Base-by-base conservation (phyloP, 2,888 invertebrate genomes). In the Harpalus rufipes region DNA sequence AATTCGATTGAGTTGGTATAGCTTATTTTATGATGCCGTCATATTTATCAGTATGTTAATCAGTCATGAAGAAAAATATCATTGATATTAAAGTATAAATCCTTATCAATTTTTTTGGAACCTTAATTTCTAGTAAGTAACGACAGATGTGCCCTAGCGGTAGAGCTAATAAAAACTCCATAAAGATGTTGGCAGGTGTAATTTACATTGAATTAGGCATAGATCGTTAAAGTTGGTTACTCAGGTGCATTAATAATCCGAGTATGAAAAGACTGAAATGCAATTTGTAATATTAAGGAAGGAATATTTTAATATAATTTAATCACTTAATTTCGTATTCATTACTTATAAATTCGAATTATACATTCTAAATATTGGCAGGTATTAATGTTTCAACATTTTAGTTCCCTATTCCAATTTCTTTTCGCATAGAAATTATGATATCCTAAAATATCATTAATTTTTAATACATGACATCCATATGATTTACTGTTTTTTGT, bases 111-210 rank as follows among this genome's bases (percentile, higher is more conserved):
- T 16, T 14, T 8, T 12, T 12, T 18, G 21, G 18, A 61, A 18
- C 61, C 61, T 12, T 21, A 21, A 44, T 7, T 44, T 63, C 8
- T 12, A n/a, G 39, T 25, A 6, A n/a, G 14, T n/a, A 39, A n/a
- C 39, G 65, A 39, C 65, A 65, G 65, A 65, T 65, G 65, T 32
- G 8, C 39, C 12, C 65, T 65, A 32, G 12, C 65, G 65, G 10
- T 65, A 8, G n/a, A 25, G 65, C 65, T 39, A 65, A 65, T 65
- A 65, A 65, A 65, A 65, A 65, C 65, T 65, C 32, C 32, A 65
- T 65, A 65, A 65, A 32, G 65, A 10, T 65, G 12, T 14, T 59
- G n/a, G 61, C 65, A n/a, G 4, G 65, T 32, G 32, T 65, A 65
- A 65, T 65, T 65, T 65, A 65, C 6, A 39, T 65, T 32, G 32